Base-by-base conservation (phyloP, 2,888 invertebrate genomes). In the Himalopsyche japonica region DNA sequence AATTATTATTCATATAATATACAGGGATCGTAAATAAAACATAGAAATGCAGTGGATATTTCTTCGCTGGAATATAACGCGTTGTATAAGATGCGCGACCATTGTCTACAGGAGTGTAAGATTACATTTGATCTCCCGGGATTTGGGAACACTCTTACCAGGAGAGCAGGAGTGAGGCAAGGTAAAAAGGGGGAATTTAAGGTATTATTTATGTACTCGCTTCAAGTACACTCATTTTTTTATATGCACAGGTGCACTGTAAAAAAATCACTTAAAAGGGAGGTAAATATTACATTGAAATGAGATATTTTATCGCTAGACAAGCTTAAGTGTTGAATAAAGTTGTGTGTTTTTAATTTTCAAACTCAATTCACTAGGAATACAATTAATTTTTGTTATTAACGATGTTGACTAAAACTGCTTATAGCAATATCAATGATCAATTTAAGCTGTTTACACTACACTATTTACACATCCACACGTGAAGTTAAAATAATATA, bases 91-190 rank as follows among this genome's bases (percentile, higher is more conserved):
- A 82, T 77, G 79, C 34, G 80, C 32, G 82, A 78, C 85, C 70
- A 86, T 86, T 86, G 85, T 86, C 84, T 85, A 84, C 84, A 84
- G 79, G 37, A 64, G 84, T 81, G 85, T 81, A 82, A 86, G 86
- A 86, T 86, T 86, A 86, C 86, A 82, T 86, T 85, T 86, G 85
- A 86, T 86, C 86, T 82, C 86, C 8, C 48, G 85, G 85, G 86
- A 86, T 85, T 86, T 85, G 49, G 24, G 48, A 49, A 49, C 12
- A 49, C 27, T 48, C 48, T 18, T 27, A 30, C 48, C 34, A 18
- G 7, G 79, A 43, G 20, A 15, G 48, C 30, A 6, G 82, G 7
- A 18, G 43, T 18, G 30, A 18, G n/a, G 81, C 15, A n/a, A 37
- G 64, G 20, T 57, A 20, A 3, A 20, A n/a, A 57, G 48, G 57